Conservation (phyloP, 2,888 invertebrate species). For the Drosophila affinis region DNA sequence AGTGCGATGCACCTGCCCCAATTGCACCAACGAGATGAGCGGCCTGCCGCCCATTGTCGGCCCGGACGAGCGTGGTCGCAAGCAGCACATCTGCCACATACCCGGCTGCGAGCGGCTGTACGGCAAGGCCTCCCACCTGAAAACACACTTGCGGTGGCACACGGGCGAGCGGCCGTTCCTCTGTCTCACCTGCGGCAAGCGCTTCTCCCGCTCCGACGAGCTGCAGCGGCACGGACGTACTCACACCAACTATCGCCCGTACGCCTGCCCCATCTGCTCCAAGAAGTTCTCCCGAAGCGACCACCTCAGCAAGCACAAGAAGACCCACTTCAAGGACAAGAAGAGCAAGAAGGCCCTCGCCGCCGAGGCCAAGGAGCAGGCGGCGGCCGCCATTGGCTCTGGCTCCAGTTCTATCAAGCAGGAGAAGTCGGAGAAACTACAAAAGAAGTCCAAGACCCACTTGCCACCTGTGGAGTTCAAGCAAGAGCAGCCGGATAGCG, state of each 20-base stretch:
- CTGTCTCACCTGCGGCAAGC: slow-evolving; percentile 94
- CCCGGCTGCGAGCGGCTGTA: slow-evolving; percentile 95
- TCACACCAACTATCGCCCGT: slow-evolving; percentile 95
- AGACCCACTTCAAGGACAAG: slow-evolving; percentile 88
- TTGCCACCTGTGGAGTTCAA: slow-evolving; percentile 65
- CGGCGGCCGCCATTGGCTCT: slow-evolving; percentile 28
- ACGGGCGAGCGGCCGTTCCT: slow-evolving; percentile 95
- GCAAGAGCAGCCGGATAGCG: slow-evolving; percentile 71
- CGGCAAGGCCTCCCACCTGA: slow-evolving; percentile 96
- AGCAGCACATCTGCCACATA: slow-evolving; percentile 93
- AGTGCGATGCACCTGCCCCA: slow-evolving; percentile 92
- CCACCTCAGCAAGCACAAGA: slow-evolving; percentile 96
- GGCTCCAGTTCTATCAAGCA: slow-evolving; percentile 48
- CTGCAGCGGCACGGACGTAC: slow-evolving; percentile 94
- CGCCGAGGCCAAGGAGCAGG: slow-evolving; percentile 77
- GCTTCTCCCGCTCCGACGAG: slow-evolving; percentile 96
- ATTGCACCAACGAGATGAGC: slow-evolving; percentile 91
- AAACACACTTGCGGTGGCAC: slow-evolving; percentile 96
- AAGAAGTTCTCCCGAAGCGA: slow-evolving; percentile 97
- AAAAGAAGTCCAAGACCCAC: slow-evolving; percentile 19
- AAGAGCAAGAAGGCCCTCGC: slow-evolving; percentile 81
- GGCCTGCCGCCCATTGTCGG: slow-evolving; percentile 89
- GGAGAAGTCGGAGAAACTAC: slow-evolving; percentile 63
- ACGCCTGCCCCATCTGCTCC: slow-evolving; percentile 92
- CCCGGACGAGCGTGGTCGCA: slow-evolving; percentile 90